phyloP scores from a whole-genome alignment of 2,888 invertebrate genomes.

The Heliconius ethilla region DNA sequence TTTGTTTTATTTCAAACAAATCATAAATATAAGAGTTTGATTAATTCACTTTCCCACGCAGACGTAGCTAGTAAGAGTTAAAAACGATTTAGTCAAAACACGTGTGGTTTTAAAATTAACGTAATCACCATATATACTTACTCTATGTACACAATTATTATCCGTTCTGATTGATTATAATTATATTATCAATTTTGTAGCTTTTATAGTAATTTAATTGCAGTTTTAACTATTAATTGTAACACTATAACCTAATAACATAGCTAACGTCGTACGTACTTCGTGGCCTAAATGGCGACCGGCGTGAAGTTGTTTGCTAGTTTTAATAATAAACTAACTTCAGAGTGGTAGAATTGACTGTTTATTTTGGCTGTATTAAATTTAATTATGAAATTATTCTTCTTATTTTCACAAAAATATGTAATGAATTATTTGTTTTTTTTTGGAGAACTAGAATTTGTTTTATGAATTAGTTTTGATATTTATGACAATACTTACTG shows the following conservation, averaged over 20 bases:
- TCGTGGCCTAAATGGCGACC: slow-evolving; percentile 83
- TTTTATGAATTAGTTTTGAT: neutral
- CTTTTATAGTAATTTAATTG: slow-evolving; percentile 55
- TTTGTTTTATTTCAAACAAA: neutral
- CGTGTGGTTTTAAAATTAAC: slow-evolving; percentile 55
- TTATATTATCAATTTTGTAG: slow-evolving; percentile 53
- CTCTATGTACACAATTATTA: slow-evolving; percentile 61
- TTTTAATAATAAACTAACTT: slow-evolving; percentile 60
- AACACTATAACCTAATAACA: slow-evolving; percentile 70
- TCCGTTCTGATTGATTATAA: slow-evolving; percentile 50
- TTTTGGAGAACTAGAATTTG: neutral
- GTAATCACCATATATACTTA: slow-evolving; percentile 57
- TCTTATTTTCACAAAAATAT: no score
- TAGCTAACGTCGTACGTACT: slow-evolving; percentile 43
- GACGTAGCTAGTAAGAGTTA: neutral
- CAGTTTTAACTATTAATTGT: slow-evolving; percentile 63
- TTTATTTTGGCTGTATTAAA: slow-evolving; percentile 47
- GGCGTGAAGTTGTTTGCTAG: slow-evolving; percentile 62
- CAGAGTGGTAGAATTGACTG: slow-evolving; percentile 59
- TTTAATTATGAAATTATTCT: neutral
- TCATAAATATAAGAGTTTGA: no score
- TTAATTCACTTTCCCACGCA: neutral
- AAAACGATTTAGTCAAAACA: slow-evolving; percentile 51
- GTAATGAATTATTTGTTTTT: no score
- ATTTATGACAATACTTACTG: neutral